phyloP scores from a whole-genome alignment of 2,888 invertebrate genomes.

The Phengaris arion region DNA sequence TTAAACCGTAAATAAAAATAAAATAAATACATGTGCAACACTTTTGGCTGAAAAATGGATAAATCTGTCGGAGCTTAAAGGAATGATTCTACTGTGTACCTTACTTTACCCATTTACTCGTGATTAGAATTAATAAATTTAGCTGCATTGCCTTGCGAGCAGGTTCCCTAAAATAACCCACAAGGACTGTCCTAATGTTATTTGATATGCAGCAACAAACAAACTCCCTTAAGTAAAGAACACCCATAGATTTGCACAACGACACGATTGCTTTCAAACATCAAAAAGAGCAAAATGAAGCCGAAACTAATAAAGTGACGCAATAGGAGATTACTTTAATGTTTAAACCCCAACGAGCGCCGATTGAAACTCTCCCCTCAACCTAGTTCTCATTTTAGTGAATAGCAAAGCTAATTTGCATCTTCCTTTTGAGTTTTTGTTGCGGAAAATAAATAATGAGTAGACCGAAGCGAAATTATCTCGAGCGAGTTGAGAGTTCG shows the following conservation, averaged over 20 bases:
- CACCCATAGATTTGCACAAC: constrained; percentile 51
- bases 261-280: constrained; percentile 64
- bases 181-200: constrained; percentile 8
- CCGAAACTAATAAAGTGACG: constrained; percentile 74
- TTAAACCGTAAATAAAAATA: too few relatives aligned
- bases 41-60: too few relatives aligned
- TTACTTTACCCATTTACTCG: too few relatives aligned
- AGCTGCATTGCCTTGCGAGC: background rate
- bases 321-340: constrained; percentile 75
- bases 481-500: constrained; percentile 6
- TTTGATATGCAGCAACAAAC: constrained; percentile 24
- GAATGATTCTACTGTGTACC: too few relatives aligned
- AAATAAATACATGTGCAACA: too few relatives aligned
- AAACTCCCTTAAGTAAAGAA: constrained; percentile 38
- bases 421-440: constrained; percentile 54
- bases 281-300: constrained; percentile 73
- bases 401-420: constrained; percentile 77
- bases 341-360: constrained; percentile 69
- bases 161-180: background rate
- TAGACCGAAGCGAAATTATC: constrained; percentile 16
- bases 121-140: too few relatives aligned
- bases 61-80: too few relatives aligned
- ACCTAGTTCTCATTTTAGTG: constrained; percentile 67
- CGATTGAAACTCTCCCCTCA: constrained; percentile 71
- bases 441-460: constrained; percentile 29